Conservation (phyloP, 2,888 invertebrate genomes). For the Ommatoiulus sabulosus region DNA sequence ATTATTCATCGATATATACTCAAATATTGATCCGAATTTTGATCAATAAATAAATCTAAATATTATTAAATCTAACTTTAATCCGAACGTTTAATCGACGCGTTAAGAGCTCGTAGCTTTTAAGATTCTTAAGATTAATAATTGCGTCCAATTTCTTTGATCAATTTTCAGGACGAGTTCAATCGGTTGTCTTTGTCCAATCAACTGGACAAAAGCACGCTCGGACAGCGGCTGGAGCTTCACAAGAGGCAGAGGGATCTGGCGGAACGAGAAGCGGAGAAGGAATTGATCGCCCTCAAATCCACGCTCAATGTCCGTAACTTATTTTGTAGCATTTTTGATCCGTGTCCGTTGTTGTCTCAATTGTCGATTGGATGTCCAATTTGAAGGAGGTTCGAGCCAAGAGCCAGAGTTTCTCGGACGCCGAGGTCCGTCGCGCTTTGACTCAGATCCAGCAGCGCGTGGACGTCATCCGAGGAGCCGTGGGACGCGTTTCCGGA, state of each 20-base stretch:
- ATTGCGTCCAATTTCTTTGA: no score
- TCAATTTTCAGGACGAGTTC: conserved; percentile 73
- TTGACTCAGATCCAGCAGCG: conserved; percentile 71
- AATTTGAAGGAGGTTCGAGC: background rate
- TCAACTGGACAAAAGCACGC: conserved; percentile 73
- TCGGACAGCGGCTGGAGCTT: conserved; percentile 71
- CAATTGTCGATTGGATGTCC: background rate
- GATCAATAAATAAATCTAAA: no score
- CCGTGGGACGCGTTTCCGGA: conserved; percentile 68
- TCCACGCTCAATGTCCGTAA: conserved; percentile 66
- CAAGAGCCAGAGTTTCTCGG: conserved; percentile 69
- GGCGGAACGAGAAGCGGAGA: conserved; percentile 73
- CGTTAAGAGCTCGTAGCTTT: no score
- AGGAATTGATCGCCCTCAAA: conserved; percentile 71
- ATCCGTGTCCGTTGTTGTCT: no score
- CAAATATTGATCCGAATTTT: no score
- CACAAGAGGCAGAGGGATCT: conserved; percentile 73
- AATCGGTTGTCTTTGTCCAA: conserved; percentile 73
- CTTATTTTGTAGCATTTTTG: background rate
- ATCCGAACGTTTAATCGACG: no score
- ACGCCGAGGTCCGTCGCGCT: conserved; percentile 71
- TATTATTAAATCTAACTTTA: no score
- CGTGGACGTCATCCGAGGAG: conserved; percentile 68
- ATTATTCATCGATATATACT: no score
- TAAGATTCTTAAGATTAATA: no score